These are phyloP conservation scores for Motacilla alba DNA, from an alignment of 2,113 vertebrate species.

Conservation along the genomic window DNA sequence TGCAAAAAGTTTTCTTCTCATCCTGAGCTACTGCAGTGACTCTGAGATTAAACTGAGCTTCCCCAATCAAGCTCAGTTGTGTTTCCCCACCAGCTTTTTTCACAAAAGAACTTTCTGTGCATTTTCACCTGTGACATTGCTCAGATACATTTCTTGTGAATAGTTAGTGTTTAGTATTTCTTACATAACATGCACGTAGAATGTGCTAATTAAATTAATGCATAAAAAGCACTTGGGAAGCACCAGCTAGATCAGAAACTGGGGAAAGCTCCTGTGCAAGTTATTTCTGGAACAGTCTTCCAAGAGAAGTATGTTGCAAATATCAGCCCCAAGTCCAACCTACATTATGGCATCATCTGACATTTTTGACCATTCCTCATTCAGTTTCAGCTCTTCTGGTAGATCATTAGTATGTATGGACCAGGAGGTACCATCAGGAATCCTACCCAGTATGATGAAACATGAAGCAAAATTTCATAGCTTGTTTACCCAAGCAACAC, in stretches of 20 bases:
- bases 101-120: neutral
- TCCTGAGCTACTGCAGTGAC: neutral
- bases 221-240: neutral
- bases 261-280: neutral
- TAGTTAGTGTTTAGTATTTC: neutral
- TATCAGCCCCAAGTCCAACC: neutral
- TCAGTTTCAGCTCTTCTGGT: neutral
- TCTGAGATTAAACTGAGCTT: neutral
- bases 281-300: neutral
- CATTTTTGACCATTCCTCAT: neutral
- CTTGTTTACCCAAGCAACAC: neutral
- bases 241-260: neutral
- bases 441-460: constrained; percentile 16
- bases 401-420: neutral
- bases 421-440: neutral
- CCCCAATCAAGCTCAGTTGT: neutral
- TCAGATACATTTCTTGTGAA: neutral
- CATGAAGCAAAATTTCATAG: constrained; percentile 12
- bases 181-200: neutral
- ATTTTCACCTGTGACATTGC: neutral
- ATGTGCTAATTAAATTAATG: neutral
- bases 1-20: neutral
- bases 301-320: neutral
- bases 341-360: neutral
- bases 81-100: neutral